phyloP scores from a whole-genome alignment of 2,113 vertebrate genomes.

The Nesogale talazaci region DNA sequence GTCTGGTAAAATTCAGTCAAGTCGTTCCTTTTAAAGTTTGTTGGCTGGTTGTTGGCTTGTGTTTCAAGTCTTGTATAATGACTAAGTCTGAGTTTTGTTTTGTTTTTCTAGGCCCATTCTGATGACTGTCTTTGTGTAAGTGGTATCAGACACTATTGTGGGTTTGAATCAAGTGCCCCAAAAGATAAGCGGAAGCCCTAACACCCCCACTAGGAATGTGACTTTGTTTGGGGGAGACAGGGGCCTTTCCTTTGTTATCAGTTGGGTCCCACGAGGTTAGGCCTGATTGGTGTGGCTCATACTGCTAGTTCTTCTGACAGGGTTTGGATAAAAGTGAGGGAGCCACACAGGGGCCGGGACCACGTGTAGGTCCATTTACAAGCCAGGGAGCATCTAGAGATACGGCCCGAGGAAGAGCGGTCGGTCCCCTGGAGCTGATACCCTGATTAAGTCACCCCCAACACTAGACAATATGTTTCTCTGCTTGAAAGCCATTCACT shows the following conservation, averaged over 20 bases:
- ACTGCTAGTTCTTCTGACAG: no score
- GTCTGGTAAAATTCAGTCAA: not conserved
- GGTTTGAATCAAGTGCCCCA: not conserved
- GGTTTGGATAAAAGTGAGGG: no score
- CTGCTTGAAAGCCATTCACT: no score
- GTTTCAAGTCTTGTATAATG: not conserved
- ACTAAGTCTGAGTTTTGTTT: conserved; percentile 11
- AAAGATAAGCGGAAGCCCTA: not conserved
- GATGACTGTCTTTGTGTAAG: not conserved
- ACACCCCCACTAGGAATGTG: not conserved
- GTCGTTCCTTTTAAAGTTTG: not conserved
- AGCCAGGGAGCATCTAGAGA: not conserved
- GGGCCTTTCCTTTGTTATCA: not conserved
- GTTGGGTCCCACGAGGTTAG: not conserved
- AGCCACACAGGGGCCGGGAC: not conserved
- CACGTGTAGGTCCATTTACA: not conserved
- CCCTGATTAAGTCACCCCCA: no score
- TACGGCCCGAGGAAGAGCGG: not conserved
- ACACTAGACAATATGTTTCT: no score
- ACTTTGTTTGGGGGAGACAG: conserved; percentile 4
- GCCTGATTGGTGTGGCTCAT: not conserved
- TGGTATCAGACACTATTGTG: not conserved
- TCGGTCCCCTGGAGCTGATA: not conserved
- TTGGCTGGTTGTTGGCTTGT: not conserved
- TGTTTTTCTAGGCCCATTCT: not conserved